These are phyloP conservation scores for Parapristionchus giblindavisi DNA, from an alignment of 2,888 invertebrate genomes.

Conservation along the genomic window DNA sequence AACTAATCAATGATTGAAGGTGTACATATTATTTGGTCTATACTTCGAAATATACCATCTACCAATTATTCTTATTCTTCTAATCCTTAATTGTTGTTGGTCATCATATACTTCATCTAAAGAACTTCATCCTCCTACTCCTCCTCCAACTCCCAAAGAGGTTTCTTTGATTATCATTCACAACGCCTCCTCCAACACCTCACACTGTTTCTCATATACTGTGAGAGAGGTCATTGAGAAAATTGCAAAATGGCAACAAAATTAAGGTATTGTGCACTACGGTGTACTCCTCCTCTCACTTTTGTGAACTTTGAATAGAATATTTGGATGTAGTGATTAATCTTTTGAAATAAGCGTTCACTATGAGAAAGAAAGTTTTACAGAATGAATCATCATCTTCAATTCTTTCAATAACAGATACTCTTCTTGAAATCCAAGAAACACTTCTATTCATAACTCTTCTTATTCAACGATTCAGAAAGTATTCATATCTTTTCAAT, in stretches of 20 bases:
- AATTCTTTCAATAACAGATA: constrained; percentile 93
- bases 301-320: not conserved
- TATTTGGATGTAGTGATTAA: not conserved
- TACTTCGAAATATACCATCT: constrained; percentile 96
- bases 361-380: constrained; percentile 21
- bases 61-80: constrained; percentile 82
- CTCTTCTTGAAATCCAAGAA: constrained; percentile 94
- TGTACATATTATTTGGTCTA: constrained; percentile 88
- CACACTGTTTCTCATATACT: too few relatives aligned
- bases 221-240: too few relatives aligned
- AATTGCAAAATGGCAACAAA: too few relatives aligned
- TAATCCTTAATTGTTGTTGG: constrained; percentile 75
- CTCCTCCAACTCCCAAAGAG: constrained; percentile 30
- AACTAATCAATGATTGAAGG: constrained; percentile 59
- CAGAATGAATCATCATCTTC: constrained; percentile 72
- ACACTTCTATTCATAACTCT: constrained; percentile 92
- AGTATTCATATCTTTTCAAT: constrained; percentile 75
- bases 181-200: too few relatives aligned
- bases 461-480: constrained; percentile 91
- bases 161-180: too few relatives aligned
- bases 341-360: not conserved
- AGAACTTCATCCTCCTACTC: constrained; percentile 17
- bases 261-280: too few relatives aligned
- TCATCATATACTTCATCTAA: not conserved
- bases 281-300: too few relatives aligned